A percentile compares a stretch with the other conserved stretches of the same genome.
phyloP scores from a whole-genome alignment of 2,888 invertebrate species.

The Blera fallax region DNA sequence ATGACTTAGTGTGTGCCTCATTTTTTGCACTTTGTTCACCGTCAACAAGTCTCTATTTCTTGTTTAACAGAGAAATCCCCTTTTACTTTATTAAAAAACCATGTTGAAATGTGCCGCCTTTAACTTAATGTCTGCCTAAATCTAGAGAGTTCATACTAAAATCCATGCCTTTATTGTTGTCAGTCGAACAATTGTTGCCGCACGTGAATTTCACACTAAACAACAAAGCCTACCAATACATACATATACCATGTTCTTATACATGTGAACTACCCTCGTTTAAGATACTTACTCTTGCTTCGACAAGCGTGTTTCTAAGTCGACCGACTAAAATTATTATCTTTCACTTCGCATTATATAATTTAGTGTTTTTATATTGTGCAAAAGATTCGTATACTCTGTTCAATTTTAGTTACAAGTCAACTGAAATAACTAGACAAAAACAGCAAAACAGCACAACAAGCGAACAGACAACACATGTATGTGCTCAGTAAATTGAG shows the following conservation, averaged over 20 bases:
- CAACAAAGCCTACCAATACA: constrained; percentile 10
- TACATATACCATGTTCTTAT: neutral
- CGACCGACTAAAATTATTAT: neutral
- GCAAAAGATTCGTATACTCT: neutral
- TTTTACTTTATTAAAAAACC: neutral
- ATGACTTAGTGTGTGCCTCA: neutral
- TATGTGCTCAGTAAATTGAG: neutral
- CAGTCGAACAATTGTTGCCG: neutral
- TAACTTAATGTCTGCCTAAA: neutral
- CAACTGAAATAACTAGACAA: neutral
- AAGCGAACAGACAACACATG: neutral
- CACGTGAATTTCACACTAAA: constrained; percentile 45
- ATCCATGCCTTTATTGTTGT: constrained; percentile 5
- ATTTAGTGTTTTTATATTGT: constrained; percentile 7
- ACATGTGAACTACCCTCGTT: neutral
- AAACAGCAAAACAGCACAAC: neutral
- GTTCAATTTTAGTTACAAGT: neutral
- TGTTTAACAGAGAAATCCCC: neutral
- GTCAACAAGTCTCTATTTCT: neutral
- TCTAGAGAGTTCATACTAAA: neutral
- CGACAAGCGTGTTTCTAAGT: neutral
- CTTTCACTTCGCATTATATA: constrained; percentile 33
- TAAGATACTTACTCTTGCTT: neutral
- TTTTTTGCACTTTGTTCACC: neutral
- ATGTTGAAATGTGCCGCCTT: neutral